Evolutionary conservation across 2,797 vertebrate species (phyloP).

Genomic region (Lithobates sylvaticus): DNA sequence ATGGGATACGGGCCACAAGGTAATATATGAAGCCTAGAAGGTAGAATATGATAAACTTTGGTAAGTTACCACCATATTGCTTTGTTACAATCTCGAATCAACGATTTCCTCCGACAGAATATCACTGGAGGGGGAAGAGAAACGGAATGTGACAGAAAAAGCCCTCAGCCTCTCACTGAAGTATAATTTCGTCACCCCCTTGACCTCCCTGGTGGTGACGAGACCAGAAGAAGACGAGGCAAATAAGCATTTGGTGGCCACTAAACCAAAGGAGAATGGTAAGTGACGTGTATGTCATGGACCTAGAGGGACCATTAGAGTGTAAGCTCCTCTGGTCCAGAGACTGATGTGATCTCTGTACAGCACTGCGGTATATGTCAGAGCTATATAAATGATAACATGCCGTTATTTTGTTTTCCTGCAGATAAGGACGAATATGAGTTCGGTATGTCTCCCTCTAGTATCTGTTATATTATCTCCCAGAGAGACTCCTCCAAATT

Average conservation of each 20-base stretch:
- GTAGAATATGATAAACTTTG: too few species aligned
- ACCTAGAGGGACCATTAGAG: neutral
- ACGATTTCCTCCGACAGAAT: conserved; percentile 69
- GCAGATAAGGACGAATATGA: neutral
- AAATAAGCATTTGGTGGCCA: conserved; percentile 1
- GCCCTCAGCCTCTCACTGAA: conserved; percentile 87
- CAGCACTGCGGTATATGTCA: neutral
- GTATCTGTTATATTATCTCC: too few species aligned
- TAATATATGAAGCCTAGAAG: too few species aligned
- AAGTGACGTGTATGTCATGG: neutral
- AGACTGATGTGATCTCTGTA: neutral
- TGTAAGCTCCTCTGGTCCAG: too few species aligned
- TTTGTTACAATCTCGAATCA: too few species aligned
- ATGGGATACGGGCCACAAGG: too few species aligned
- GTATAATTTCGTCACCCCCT: conserved; percentile 91
- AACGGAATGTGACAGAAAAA: conserved; percentile 79
- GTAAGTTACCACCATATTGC: too few species aligned
- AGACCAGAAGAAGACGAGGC: conserved; percentile 78
- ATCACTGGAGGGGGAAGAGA: conserved; percentile 77
- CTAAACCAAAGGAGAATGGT: conserved; percentile 23
- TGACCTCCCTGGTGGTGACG: conserved; percentile 97
- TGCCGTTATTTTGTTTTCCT: neutral
- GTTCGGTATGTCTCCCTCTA: neutral
- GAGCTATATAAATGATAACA: neutral
- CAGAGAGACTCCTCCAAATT: too few species aligned